A percentile compares a stretch with the other conserved stretches of the same genome.
phyloP scores from a whole-genome alignment of 2,888 invertebrate genomes.

The Dione juno region DNA sequence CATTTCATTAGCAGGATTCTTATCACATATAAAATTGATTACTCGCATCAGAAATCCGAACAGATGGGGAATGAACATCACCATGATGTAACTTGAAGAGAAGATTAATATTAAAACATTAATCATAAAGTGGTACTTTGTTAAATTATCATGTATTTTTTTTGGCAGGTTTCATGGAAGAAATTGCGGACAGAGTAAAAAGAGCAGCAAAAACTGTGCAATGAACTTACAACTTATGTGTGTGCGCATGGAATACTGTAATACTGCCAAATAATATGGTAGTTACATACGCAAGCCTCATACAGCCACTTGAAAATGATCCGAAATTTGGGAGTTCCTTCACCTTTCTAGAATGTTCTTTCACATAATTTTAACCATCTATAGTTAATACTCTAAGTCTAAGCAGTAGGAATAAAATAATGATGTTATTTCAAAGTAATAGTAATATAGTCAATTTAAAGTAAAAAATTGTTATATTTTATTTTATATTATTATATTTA shows the following conservation, averaged over 20 bases:
- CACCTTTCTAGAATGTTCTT: slow-evolving; percentile 35
- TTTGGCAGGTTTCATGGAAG: slow-evolving; percentile 24
- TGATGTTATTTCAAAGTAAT: neutral
- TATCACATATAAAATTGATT: neutral
- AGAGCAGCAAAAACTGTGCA: slow-evolving; percentile 32
- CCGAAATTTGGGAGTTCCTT: slow-evolving; percentile 35
- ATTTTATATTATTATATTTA: too few relatives aligned
- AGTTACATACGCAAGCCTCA: slow-evolving; percentile 23
- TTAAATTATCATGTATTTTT: slow-evolving; percentile 29
- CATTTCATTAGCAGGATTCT: neutral
- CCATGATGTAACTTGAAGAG: slow-evolving; percentile 13
- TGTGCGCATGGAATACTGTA: slow-evolving; percentile 31
- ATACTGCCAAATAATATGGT: slow-evolving; percentile 24
- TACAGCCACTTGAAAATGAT: slow-evolving; percentile 29
- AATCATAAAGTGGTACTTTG: slow-evolving; percentile 25
- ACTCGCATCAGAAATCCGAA: slow-evolving; percentile 2
- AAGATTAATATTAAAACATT: slow-evolving; percentile 25
- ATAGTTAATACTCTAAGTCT: neutral
- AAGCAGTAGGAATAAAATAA: neutral
- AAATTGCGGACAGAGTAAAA: slow-evolving; percentile 35
- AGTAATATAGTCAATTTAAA: too few relatives aligned
- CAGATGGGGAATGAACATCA: slow-evolving; percentile 6
- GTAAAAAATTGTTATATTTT: too few relatives aligned
- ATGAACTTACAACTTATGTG: slow-evolving; percentile 34
- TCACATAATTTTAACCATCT: slow-evolving; percentile 8